These are phyloP conservation scores for Chromoteleia sp. DNA, from an alignment of 2,888 invertebrate genomes.

Conservation along the genomic window DNA sequence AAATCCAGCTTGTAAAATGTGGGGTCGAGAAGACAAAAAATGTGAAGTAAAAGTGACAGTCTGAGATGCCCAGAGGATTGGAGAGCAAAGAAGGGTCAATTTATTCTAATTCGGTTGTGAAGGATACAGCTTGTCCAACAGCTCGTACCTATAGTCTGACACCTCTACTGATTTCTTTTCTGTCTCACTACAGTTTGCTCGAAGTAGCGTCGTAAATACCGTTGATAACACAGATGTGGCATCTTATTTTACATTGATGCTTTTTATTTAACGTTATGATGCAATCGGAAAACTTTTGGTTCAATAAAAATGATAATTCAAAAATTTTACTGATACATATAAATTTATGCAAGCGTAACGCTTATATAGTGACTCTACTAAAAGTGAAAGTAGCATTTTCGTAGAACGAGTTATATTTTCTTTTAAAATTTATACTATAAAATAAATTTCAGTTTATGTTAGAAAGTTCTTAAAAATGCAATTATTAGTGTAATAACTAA, in stretches of 20 bases:
- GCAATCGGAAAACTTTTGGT: constrained; percentile 32
- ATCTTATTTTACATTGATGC: constrained; percentile 59
- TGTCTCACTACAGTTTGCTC: constrained; percentile 49
- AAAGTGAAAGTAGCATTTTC: too few species aligned
- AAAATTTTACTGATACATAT: constrained; percentile 2
- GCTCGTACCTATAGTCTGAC: constrained; percentile 75
- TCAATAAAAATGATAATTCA: constrained; percentile 26
- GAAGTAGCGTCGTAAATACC: constrained; percentile 59
- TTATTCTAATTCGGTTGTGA: constrained; percentile 83
- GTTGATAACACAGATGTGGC: constrained; percentile 45
- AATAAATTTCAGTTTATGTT: too few species aligned
- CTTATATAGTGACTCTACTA: too few species aligned
- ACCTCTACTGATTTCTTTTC: constrained; percentile 67
- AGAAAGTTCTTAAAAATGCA: too few species aligned
- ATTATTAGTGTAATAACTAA: too few species aligned
- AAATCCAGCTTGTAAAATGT: constrained; percentile 60
- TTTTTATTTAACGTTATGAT: constrained; percentile 54
- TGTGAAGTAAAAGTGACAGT: constrained; percentile 67
- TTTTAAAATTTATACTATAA: too few species aligned
- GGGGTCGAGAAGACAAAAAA: constrained; percentile 50
- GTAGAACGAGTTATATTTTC: too few species aligned
- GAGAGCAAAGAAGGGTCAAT: constrained; percentile 77
- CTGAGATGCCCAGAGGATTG: constrained; percentile 67
- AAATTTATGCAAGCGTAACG: constrained; percentile 5
- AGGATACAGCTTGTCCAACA: constrained; percentile 84